Conservation (phyloP, 2,888 invertebrate genomes). For the Phlogophora meticulosa region DNA sequence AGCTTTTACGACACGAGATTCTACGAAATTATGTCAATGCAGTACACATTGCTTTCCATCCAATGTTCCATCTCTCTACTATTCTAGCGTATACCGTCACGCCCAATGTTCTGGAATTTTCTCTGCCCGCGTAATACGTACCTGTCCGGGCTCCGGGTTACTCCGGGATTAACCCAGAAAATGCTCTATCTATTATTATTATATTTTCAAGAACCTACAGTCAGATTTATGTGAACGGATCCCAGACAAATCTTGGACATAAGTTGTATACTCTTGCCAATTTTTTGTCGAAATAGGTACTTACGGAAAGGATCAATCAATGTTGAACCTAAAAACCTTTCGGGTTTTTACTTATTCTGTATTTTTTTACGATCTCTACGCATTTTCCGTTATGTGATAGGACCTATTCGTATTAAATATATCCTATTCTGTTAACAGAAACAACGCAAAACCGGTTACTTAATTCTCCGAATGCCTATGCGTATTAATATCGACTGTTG, state of each 20-base stretch:
- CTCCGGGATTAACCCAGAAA: constrained; percentile 33
- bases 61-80: constrained; percentile 12
- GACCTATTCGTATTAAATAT: background rate
- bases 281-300: constrained; percentile 7
- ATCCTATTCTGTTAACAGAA: background rate
- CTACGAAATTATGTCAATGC: constrained; percentile 37
- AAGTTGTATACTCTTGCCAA: constrained; percentile 10
- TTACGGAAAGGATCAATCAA: too few species aligned
- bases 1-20: constrained; percentile 62
- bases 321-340: constrained; percentile 4
- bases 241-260: constrained; percentile 27
- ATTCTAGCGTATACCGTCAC: constrained; percentile 20
- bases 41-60: constrained; percentile 14
- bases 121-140: constrained; percentile 20
- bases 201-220: constrained; percentile 31
- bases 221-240: constrained; percentile 24
- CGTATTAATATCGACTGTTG: background rate
- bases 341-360: background rate
- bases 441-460: background rate
- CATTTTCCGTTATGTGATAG: background rate
- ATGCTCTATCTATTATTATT: constrained; percentile 30
- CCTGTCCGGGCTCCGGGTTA: constrained; percentile 30
- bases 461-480: background rate
- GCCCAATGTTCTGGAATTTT: constrained; percentile 38
- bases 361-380: constrained; percentile 8